Conservation (phyloP, 2,797 vertebrate species). For the Luscinia megarhynchos region DNA sequence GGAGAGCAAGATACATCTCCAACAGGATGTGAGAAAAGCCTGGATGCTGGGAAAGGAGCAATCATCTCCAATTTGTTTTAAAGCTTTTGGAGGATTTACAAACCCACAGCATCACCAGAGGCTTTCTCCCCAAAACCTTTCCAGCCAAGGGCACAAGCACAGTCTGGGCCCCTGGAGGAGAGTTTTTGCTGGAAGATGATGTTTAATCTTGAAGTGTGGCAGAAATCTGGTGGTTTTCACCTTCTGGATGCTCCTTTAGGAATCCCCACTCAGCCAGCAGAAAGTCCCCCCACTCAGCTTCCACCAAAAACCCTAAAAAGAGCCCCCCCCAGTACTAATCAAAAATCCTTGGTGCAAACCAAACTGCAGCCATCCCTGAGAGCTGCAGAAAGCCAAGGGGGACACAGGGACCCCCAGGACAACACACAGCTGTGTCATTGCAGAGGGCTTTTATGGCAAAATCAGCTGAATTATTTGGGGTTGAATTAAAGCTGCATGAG, state of each 20-base stretch:
- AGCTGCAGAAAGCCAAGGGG: background rate
- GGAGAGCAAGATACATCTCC: background rate
- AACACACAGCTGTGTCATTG: background rate
- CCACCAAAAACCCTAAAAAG: background rate
- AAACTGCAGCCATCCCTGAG: accelerated
- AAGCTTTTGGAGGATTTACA: background rate
- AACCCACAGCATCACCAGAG: background rate
- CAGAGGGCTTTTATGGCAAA: background rate
- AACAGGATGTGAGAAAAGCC: background rate
- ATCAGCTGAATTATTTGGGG: background rate
- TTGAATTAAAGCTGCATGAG: background rate
- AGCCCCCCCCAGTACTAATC: background rate
- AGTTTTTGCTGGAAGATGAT: background rate
- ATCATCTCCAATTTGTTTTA: background rate
- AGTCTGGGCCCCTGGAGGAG: accelerated
- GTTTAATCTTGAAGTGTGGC: background rate
- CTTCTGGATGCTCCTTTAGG: background rate
- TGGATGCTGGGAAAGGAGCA: background rate
- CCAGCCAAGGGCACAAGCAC: background rate
- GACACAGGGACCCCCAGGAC: accelerated
- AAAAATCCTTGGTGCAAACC: background rate
- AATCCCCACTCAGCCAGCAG: background rate
- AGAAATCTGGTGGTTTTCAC: background rate
- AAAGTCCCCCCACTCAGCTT: background rate
- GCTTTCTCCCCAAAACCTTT: background rate